Evolutionary conservation across 2,797 vertebrate species (phyloP).

Genomic region (Austrolebias charrua): DNA sequence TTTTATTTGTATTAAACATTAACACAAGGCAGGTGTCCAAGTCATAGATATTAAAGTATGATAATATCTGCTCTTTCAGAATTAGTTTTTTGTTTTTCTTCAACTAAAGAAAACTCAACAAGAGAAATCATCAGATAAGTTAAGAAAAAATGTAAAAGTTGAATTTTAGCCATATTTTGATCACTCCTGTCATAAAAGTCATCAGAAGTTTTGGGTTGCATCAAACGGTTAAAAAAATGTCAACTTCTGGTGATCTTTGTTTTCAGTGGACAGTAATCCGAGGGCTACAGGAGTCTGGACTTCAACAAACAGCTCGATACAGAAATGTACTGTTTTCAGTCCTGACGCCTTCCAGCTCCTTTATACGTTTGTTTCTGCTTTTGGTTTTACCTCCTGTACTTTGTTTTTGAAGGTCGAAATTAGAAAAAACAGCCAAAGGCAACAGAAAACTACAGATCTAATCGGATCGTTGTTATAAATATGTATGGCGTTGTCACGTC

Average conservation of each 20-base stretch:
- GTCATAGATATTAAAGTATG: too few relatives aligned
- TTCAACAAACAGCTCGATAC: slow-evolving; percentile 51
- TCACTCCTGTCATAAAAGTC: not conserved
- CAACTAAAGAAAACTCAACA: not conserved
- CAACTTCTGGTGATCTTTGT: not conserved
- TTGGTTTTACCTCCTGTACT: slow-evolving; percentile 31
- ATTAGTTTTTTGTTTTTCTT: too few relatives aligned
- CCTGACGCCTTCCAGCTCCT: slow-evolving; percentile 75
- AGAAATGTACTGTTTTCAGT: slow-evolving; percentile 57
- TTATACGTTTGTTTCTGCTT: slow-evolving; percentile 38
- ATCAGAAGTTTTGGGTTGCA: not conserved
- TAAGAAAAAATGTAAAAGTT: not conserved
- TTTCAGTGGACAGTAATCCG: slow-evolving; percentile 5
- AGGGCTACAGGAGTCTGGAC: slow-evolving; percentile 45
- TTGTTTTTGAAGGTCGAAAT: slow-evolving; percentile 29
- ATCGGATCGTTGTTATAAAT: slow-evolving; percentile 8
- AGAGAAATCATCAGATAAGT: not conserved
- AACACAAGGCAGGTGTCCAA: too few relatives aligned
- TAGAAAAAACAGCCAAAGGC: slow-evolving; percentile 22
- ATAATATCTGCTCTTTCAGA: too few relatives aligned
- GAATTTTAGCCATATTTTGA: not conserved
- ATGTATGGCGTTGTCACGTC: slow-evolving; percentile 10
- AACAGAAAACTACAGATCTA: slow-evolving; percentile 19
- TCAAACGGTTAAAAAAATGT: not conserved
- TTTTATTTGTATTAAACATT: too few relatives aligned